phyloP scores from a whole-genome alignment of 2,888 invertebrate species.

The Mythimna pallens region DNA sequence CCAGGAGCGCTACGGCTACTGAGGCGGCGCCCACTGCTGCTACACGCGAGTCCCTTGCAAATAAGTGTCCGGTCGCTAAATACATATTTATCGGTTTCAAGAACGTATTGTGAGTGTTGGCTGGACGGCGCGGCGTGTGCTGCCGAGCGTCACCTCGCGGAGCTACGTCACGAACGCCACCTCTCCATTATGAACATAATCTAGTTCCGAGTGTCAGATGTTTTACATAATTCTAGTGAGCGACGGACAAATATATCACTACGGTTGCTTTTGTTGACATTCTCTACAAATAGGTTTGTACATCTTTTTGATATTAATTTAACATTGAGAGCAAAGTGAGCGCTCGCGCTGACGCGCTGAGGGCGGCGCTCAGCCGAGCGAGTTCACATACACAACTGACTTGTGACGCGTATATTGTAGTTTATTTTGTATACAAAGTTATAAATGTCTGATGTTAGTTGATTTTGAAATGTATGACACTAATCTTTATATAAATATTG shows the following conservation, averaged over 20 bases:
- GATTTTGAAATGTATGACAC: slow-evolving; percentile 19
- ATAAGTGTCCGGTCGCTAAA: neutral
- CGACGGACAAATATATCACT: slow-evolving; percentile 6
- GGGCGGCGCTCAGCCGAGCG: too few species aligned
- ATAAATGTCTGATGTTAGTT: slow-evolving; percentile 26
- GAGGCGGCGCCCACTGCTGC: slow-evolving; percentile 58
- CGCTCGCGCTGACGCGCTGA: neutral
- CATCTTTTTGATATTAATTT: slow-evolving; percentile 14
- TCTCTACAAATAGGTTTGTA: slow-evolving; percentile 17
- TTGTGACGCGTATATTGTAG: slow-evolving; percentile 18
- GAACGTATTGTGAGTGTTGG: neutral
- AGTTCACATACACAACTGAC: neutral
- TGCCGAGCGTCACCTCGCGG: neutral
- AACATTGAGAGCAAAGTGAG: neutral
- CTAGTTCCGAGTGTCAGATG: neutral
- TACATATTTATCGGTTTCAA: neutral
- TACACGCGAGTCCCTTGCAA: neutral
- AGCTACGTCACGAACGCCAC: neutral
- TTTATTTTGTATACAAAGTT: slow-evolving; percentile 46
- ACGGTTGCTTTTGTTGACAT: slow-evolving; percentile 17
- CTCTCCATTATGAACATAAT: neutral
- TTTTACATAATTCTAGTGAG: neutral
- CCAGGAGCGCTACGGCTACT: slow-evolving; percentile 94
- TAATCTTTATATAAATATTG: slow-evolving; percentile 31
- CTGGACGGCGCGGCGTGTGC: neutral